Percentiles rank a stretch among this genome's conserved stretches.
Evolutionary conservation across 2,888 invertebrate genomes (phyloP).

Genomic region (Drosophila parthenogenetica): DNA sequence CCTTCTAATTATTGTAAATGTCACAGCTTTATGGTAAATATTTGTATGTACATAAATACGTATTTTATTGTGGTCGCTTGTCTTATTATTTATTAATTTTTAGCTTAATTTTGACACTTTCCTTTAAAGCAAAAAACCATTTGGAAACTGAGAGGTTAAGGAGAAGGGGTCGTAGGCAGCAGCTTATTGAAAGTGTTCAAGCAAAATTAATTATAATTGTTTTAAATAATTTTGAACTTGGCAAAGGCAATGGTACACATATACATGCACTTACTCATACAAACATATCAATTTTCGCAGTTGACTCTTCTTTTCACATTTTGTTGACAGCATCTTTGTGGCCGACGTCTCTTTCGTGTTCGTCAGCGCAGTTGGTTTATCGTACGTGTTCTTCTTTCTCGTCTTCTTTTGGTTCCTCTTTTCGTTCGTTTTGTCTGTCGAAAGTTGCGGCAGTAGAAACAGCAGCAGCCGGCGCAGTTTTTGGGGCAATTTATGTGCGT

Average conservation of each 20-base stretch:
- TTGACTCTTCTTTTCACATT: constrained; percentile 15
- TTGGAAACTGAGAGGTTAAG: background rate
- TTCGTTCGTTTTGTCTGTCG: constrained; percentile 42
- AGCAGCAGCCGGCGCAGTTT: constrained; percentile 35
- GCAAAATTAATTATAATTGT: constrained; percentile 79
- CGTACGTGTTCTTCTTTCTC: constrained; percentile 37
- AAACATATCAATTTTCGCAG: constrained; percentile 19
- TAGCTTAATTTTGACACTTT: constrained; percentile 71
- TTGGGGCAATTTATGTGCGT: constrained; percentile 69
- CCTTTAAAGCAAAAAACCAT: constrained; percentile 12
- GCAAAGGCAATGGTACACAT: constrained; percentile 65
- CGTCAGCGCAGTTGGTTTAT: constrained; percentile 65
- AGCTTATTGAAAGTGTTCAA: constrained; percentile 66
- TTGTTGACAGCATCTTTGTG: constrained; percentile 35
- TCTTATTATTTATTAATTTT: constrained; percentile 78
- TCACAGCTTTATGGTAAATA: constrained; percentile 13
- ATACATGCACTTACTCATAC: constrained; percentile 21
- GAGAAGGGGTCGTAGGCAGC: constrained; percentile 1
- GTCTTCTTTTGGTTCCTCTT: constrained; percentile 13
- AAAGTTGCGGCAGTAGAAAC: constrained; percentile 30
- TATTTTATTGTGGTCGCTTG: too few species aligned
- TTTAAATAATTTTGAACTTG: constrained; percentile 83
- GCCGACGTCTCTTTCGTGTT: constrained; percentile 12
- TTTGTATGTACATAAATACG: too few species aligned
- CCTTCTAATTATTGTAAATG: constrained; percentile 37